Base-by-base conservation (phyloP, 2,113 vertebrate species). In the Guaruba guarouba region DNA sequence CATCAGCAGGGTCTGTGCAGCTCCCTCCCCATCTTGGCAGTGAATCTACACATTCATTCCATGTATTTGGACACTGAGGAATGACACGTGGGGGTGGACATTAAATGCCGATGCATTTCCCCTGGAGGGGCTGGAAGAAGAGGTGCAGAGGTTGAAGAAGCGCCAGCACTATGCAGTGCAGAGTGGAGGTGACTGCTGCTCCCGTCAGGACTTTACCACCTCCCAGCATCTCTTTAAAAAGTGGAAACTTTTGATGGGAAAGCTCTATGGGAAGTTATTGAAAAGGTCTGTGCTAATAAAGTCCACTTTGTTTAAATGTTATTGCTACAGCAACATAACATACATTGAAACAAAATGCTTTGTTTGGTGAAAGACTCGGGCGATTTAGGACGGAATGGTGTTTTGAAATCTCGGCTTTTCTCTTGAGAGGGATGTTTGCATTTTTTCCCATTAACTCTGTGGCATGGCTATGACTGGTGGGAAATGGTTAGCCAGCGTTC, bases 291-390 rank as follows among this genome's bases (percentile, higher is more conserved):
- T 46, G 66, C 55, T 67, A 88, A 75, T 37, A 10, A 90, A 88
- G 74, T 10, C 82, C 24, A 3, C 78, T 82, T 92, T 82, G 70
- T 78, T 92, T 64, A 82, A 93, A 88, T 63, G 75, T 55, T 79
- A 87, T 67, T 90, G 90, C 76, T 88, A 86, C 86, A 92, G 90
- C 76, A 92, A 94, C 80, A 67, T 37, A 86, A 77, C 57, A 64
- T 28, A 49, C 57, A n/a, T 61, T 7, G 76, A 86, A 59, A 61
- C 4, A 4, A 75, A 82, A 71, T 1, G 4, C 51, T 94, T 93
- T 37, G 29, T 85, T 93, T 16, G 51, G 70, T 85, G 67, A 76
- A 90, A 75, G 87, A 52, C 5, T 1, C 0, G 2, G 48, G 37
- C 5, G 1, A 55, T 79, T 82, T 64, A 49, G 79, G 67, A 55